Percentiles rank a stretch among this genome's conserved stretches.
Evolutionary conservation across 1,140 invertebrate genomes (phyloP).

Genomic region (Copidosoma floridanum): DNA sequence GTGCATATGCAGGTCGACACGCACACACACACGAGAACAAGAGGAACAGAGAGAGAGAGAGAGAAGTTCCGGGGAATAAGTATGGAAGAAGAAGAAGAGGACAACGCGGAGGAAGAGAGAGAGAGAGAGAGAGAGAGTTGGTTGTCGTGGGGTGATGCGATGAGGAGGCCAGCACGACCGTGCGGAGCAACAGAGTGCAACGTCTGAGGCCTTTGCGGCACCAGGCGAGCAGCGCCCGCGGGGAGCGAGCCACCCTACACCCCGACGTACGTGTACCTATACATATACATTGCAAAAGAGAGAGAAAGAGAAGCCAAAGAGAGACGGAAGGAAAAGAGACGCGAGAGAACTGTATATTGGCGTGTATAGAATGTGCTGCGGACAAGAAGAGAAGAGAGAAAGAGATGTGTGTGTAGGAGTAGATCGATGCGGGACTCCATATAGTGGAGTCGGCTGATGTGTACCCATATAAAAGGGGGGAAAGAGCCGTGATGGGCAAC

Average conservation of each 20-base stretch:
- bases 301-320: too few relatives aligned
- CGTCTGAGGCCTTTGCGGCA: slow-evolving; percentile 49
- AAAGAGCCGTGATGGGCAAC: slow-evolving; percentile 41
- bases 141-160: slow-evolving; percentile 39
- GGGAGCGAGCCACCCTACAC: neutral
- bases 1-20: too few relatives aligned
- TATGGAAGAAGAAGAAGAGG: slow-evolving; percentile 9
- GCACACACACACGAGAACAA: too few relatives aligned
- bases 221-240: slow-evolving; percentile 50
- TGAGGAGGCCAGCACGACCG: slow-evolving; percentile 40
- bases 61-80: too few relatives aligned
- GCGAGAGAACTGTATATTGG: neutral
- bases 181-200: slow-evolving; percentile 54
- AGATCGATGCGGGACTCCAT: too few relatives aligned
- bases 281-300: too few relatives aligned
- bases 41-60: too few relatives aligned
- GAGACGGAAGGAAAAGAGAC: neutral
- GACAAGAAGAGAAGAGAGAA: slow-evolving; percentile 29
- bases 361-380: neutral
- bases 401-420: slow-evolving; percentile 8
- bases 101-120: too few relatives aligned
- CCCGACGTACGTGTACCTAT: too few relatives aligned
- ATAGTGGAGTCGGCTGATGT: too few relatives aligned
- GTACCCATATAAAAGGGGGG: slow-evolving; percentile 8
- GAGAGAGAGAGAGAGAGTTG: slow-evolving; percentile 10